Evolutionary conservation across 2,797 vertebrate genomes (phyloP).

Genomic region (Mus caroli): DNA sequence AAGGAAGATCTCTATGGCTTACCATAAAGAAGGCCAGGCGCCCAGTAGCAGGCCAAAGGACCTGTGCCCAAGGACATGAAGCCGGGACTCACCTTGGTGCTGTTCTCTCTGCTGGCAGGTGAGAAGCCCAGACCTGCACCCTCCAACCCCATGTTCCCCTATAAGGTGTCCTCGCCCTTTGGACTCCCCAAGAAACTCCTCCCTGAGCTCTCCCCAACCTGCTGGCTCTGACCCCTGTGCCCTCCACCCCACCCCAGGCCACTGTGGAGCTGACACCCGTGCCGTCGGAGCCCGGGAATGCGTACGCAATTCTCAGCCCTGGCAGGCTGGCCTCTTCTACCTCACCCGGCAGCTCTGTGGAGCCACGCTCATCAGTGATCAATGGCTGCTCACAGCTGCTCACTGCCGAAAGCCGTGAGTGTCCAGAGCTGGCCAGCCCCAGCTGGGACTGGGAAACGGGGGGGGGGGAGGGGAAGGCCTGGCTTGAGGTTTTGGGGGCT

Average conservation of each 20-base stretch:
- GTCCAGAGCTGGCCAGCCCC: neutral
- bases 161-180: neutral
- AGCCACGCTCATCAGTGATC: conserved; percentile 77
- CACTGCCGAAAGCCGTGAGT: conserved; percentile 83
- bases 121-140: neutral
- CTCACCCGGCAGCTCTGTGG: conserved; percentile 76
- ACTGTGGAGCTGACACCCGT: conserved; percentile 69
- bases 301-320: conserved; percentile 78
- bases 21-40: conserved; percentile 67
- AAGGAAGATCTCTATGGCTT: conserved; percentile 68
- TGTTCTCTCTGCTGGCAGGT: conserved; percentile 77
- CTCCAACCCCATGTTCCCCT: neutral
- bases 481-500: accelerated
- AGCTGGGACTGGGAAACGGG: neutral
- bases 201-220: neutral
- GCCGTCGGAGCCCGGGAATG: conserved; percentile 79
- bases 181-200: neutral
- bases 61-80: conserved; percentile 68
- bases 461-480: no score
- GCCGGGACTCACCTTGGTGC: neutral
- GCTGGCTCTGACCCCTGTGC: neutral
- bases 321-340: conserved; percentile 80
- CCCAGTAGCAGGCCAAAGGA: neutral
- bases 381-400: conserved; percentile 84
- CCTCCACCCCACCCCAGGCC: conserved; percentile 53